Evolutionary conservation across 2,113 vertebrate species (phyloP).

Genomic region (Bettongia penicillata): DNA sequence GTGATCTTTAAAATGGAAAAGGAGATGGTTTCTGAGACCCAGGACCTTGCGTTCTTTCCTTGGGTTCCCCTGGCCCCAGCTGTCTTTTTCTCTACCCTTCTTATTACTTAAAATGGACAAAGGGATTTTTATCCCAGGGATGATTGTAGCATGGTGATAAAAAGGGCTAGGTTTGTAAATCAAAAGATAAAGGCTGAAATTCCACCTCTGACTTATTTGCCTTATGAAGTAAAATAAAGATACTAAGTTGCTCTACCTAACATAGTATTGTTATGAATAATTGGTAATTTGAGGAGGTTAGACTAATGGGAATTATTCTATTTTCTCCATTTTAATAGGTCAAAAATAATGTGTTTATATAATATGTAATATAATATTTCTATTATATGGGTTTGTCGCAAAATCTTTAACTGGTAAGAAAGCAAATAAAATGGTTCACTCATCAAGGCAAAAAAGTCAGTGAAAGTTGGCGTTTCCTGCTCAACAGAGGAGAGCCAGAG

Average conservation of each 20-base stretch:
- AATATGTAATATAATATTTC: too few relatives aligned
- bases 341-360: not conserved
- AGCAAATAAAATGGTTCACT: not conserved
- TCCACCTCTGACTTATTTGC: not conserved
- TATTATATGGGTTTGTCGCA: too few relatives aligned
- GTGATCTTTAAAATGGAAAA: not conserved
- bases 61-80: not conserved
- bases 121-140: not conserved
- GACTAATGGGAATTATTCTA: not conserved
- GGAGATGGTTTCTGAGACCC: not conserved
- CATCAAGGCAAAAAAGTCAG: not conserved
- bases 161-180: not conserved
- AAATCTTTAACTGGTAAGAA: not conserved
- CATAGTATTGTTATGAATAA: not conserved
- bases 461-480: not conserved
- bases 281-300: not conserved
- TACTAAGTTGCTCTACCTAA: not conserved
- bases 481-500: not conserved
- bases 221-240: not conserved
- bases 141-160: not conserved
- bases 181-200: not conserved
- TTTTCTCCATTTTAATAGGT: not conserved
- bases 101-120: not conserved
- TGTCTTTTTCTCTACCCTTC: not conserved
- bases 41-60: not conserved